Evolutionary conservation across 2,888 invertebrate genomes (phyloP).

Genomic region (Diachrysia chrysitis): DNA sequence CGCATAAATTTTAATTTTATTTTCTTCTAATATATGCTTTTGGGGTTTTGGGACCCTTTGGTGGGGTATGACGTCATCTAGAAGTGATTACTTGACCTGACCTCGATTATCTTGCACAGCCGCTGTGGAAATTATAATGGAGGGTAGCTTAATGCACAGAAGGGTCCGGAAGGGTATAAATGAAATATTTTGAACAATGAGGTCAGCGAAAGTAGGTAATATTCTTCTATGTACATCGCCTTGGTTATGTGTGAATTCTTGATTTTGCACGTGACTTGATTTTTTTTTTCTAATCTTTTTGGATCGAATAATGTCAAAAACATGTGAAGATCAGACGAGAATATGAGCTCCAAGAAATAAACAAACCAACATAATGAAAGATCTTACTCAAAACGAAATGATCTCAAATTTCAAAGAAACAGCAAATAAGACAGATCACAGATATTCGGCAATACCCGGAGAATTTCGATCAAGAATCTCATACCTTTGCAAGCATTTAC

Average conservation of each 20-base stretch:
- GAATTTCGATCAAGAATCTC: constrained; percentile 28
- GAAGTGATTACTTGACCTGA: constrained; percentile 42
- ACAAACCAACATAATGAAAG: background rate
- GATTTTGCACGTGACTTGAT: background rate
- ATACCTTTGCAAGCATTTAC: constrained; percentile 31
- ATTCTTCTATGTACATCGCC: constrained; percentile 13
- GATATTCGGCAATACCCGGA: constrained; percentile 11
- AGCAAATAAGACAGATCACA: constrained; percentile 18
- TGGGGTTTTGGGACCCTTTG: constrained; percentile 4
- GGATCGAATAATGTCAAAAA: background rate
- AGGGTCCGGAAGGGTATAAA: constrained; percentile 38
- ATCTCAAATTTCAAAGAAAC: constrained; percentile 11
- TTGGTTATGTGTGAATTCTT: background rate
- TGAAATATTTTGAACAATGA: constrained; percentile 45
- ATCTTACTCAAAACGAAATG: constrained; percentile 8
- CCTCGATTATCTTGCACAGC: constrained; percentile 43
- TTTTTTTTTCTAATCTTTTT: background rate
- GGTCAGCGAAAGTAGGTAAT: constrained; percentile 20
- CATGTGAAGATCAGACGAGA: background rate
- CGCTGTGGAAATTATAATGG: constrained; percentile 34
- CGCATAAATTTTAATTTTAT: constrained; percentile 27
- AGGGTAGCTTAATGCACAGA: constrained; percentile 28
- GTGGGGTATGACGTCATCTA: constrained; percentile 28
- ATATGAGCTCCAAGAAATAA: background rate
- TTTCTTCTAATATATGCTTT: constrained; percentile 9